Evolutionary conservation across 2,888 invertebrate species (phyloP).

Genomic region (Drosophila maculinotata): DNA sequence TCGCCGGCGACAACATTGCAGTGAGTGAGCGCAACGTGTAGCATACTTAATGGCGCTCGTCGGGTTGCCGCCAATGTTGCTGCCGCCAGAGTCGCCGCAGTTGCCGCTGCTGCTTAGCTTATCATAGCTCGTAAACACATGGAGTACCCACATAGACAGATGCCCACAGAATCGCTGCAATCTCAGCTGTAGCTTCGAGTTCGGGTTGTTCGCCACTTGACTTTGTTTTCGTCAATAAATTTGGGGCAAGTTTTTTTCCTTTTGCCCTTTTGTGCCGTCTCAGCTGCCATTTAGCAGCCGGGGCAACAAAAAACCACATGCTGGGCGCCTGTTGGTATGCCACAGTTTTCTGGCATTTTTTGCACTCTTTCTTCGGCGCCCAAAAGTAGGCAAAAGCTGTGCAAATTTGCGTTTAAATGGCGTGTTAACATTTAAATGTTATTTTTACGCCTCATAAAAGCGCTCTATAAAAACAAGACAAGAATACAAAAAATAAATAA

Average conservation of each 20-base stretch:
- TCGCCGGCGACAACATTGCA: conserved; percentile 66
- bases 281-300: conserved; percentile 48
- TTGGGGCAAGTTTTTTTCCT: conserved; percentile 51
- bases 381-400: conserved; percentile 48
- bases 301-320: conserved; percentile 56
- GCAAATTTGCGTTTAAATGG: conserved; percentile 76
- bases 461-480: conserved; percentile 54
- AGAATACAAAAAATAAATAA: conserved; percentile 24
- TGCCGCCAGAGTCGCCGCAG: conserved; percentile 10
- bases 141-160: conserved; percentile 48
- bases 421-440: conserved; percentile 80
- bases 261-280: conserved; percentile 21
- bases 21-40: conserved; percentile 55
- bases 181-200: conserved; percentile 44
- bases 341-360: conserved; percentile 47
- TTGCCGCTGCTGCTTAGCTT: conserved; percentile 53
- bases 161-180: conserved; percentile 52
- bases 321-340: conserved; percentile 68
- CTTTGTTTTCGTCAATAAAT: conserved; percentile 78
- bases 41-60: conserved; percentile 66
- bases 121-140: conserved; percentile 74
- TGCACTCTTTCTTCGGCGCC: conserved; percentile 29
- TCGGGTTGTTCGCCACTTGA: conserved; percentile 60
- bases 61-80: conserved; percentile 23
- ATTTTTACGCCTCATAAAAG: conserved; percentile 76